phyloP scores from a whole-genome alignment of 1,140 invertebrate genomes.

The Caenorhabditis brenneri region DNA sequence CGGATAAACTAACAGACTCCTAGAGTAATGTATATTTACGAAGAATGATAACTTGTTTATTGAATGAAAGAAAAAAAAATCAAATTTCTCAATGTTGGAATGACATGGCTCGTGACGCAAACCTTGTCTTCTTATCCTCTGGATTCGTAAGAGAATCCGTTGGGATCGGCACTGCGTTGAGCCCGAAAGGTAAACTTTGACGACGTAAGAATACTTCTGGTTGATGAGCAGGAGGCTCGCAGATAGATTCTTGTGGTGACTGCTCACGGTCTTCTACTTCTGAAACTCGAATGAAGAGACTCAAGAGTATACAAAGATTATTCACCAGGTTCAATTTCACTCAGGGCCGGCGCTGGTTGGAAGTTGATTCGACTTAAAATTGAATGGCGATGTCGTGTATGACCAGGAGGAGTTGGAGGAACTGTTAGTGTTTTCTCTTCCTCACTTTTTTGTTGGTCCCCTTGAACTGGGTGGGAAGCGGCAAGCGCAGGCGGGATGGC shows the following conservation, averaged over 20 bases:
- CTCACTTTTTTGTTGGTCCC: background rate
- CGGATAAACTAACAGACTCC: too few relatives aligned
- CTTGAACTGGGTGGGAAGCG: background rate
- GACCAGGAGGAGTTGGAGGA: background rate
- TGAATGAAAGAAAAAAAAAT: too few relatives aligned
- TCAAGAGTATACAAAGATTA: background rate
- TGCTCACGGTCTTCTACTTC: slow-evolving; percentile 36
- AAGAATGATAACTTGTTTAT: too few relatives aligned
- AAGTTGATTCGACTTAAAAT: slow-evolving; percentile 44
- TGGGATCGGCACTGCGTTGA: background rate
- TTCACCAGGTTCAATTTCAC: slow-evolving; percentile 37
- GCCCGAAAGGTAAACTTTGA: background rate
- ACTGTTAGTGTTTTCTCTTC: background rate
- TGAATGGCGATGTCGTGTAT: slow-evolving; percentile 32
- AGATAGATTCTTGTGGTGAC: background rate
- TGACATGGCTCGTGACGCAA: slow-evolving; percentile 1
- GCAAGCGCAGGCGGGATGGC: background rate
- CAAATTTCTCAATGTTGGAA: slow-evolving; percentile 16
- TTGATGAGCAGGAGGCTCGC: slow-evolving; percentile 18
- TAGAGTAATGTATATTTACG: too few relatives aligned
- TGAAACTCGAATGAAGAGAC: background rate
- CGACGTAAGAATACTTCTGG: slow-evolving; percentile 14
- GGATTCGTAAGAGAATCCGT: background rate
- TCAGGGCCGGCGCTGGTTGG: slow-evolving; percentile 28
- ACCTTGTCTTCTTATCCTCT: background rate